phyloP scores from a whole-genome alignment of 2,888 invertebrate genomes.

The Auanema sp. region DNA sequence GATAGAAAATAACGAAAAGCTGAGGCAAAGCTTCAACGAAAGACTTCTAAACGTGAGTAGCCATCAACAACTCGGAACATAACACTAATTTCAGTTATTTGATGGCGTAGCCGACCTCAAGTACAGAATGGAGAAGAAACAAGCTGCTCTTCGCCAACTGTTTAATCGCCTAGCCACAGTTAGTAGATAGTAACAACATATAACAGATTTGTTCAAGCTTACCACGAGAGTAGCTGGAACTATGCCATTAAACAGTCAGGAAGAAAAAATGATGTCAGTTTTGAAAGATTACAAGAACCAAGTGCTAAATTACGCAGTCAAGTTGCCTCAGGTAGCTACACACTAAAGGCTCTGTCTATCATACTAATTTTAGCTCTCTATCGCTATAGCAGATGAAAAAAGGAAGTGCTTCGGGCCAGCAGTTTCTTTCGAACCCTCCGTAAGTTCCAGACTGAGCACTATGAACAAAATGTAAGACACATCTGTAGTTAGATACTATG shows the following conservation, averaged over 20 bases:
- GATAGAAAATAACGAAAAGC: too few relatives aligned
- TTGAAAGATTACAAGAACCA: not conserved
- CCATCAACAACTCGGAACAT: too few relatives aligned
- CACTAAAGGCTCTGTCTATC: not conserved
- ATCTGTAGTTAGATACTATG: not conserved
- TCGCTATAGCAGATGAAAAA: conserved; percentile 2
- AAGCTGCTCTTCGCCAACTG: too few relatives aligned
- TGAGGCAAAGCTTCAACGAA: too few relatives aligned
- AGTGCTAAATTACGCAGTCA: not conserved
- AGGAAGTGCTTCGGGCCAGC: conserved; percentile 1
- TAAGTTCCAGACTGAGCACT: not conserved
- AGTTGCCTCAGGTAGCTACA: not conserved
- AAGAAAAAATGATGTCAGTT: not conserved
- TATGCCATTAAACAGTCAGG: not conserved
- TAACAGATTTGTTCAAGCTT: too few relatives aligned
- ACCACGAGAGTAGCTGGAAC: not conserved
- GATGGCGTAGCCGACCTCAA: too few relatives aligned
- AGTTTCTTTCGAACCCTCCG: conserved; percentile 6
- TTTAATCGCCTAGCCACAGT: too few relatives aligned
- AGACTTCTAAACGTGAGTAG: too few relatives aligned
- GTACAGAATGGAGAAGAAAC: too few relatives aligned
- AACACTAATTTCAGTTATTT: too few relatives aligned
- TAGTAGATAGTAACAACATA: too few relatives aligned
- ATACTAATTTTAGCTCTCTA: conserved; percentile 1
- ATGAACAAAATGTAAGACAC: conserved; percentile 1